Evolutionary conservation across 2,888 invertebrate genomes (phyloP), one percentile per base, ranked within the genome.

Genomic region (Anthrax anthrax): DNA sequence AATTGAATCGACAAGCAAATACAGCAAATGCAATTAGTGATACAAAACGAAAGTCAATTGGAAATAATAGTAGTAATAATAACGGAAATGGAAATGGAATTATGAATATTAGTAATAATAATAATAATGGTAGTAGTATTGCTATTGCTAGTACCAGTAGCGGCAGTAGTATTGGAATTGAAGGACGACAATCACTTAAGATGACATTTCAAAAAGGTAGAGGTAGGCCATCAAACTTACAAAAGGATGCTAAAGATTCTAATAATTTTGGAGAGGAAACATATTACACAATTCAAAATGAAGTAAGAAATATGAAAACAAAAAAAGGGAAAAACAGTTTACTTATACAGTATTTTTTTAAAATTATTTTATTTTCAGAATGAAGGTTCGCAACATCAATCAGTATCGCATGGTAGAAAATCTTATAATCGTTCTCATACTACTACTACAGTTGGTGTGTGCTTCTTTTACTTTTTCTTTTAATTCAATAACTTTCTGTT

Each of bases 161-260:
- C 32, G 32, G 41, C 12, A 43, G 44, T 37, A 45, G 45, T 4
- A 60, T 48, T 19, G 47, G 47, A 47, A 49, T 50, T 45, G 49
- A 56, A 13, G 61, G 63, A 14, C 74, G 81, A 52, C 80, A 77
- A 51, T 80, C 83, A 0, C 64, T 85, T 54, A 86, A 85, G 68
- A 83, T 84, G 80, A 84, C 84, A 50, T 76, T 85, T 63, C 81
- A 81, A 67, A 82, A 81, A 64, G 77, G 80, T 40, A 72, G 77
- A 2, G 75, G 74, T 27, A 75, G 76, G 55, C 72, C 72, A 17
- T 65, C 63, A 32, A 64, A 68, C 38, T 68, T 71, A 36, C 72
- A 72, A 50, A 60, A 46, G 18, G 46, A 46, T 42, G 13, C 18
- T 17, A 39, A 32, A 37, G 42, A 63, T 61, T 49, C 61, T 59